Evolutionary conservation across 2,113 vertebrate genomes (phyloP).

Genomic region (Cervus canadensis): DNA sequence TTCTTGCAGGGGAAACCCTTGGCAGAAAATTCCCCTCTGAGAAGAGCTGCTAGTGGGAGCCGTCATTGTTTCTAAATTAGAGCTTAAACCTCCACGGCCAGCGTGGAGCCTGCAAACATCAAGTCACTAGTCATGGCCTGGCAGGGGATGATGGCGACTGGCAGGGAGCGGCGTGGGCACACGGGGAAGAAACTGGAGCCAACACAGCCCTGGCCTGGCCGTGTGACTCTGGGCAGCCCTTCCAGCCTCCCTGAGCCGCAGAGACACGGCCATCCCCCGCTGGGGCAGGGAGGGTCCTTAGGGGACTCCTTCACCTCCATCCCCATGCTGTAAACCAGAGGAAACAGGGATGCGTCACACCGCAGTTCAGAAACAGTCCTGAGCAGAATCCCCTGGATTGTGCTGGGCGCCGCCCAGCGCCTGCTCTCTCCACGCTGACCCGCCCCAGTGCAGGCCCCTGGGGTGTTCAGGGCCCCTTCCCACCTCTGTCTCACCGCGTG

Average conservation of each 20-base stretch:
- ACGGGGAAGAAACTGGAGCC: background rate
- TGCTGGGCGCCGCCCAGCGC: background rate
- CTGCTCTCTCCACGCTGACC: background rate
- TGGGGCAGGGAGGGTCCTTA: background rate
- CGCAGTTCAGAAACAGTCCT: too few species aligned
- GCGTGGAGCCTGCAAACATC: accelerated
- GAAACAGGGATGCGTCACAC: accelerated
- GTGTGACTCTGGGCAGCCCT: background rate
- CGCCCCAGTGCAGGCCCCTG: background rate
- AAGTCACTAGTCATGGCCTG: accelerated
- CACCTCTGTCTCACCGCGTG: too few species aligned
- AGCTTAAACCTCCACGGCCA: background rate
- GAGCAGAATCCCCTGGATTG: too few species aligned
- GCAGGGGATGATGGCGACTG: background rate
- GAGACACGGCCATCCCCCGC: accelerated
- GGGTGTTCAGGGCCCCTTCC: background rate
- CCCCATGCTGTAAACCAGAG: accelerated
- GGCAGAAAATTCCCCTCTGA: conserved; percentile 1
- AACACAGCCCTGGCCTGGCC: background rate
- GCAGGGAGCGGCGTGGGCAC: too few species aligned
- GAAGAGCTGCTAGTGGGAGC: background rate
- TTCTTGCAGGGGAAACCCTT: background rate
- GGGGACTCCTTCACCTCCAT: background rate
- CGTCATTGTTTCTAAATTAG: background rate
- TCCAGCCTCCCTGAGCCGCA: background rate